Percentiles rank a stretch among this genome's conserved stretches.
These are phyloP conservation scores for Coleophora deauratella DNA, from an alignment of 2,888 invertebrate genomes.

Conservation along the genomic window DNA sequence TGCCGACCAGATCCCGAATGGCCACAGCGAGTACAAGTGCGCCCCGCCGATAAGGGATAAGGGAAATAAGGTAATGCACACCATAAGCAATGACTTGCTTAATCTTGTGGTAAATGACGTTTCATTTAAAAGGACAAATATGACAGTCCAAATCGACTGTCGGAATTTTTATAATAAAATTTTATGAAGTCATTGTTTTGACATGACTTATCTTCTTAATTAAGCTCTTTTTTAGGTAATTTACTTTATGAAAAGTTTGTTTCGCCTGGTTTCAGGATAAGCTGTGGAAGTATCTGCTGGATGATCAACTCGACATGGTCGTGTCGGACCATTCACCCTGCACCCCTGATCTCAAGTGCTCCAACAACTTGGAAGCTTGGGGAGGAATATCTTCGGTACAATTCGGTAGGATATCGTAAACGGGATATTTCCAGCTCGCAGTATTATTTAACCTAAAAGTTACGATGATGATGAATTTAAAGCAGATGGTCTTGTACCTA, in stretches of 20 bases:
- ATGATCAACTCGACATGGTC: slow-evolving; percentile 75
- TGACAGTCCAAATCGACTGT: too few species aligned
- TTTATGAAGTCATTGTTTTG: too few species aligned
- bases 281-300: slow-evolving; percentile 77
- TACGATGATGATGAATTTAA: too few species aligned
- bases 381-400: slow-evolving; percentile 84
- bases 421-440: too few species aligned
- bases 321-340: slow-evolving; percentile 82
- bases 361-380: slow-evolving; percentile 81
- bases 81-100: background rate
- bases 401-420: slow-evolving; percentile 74
- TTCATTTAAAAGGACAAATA: too few species aligned
- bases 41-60: slow-evolving; percentile 79
- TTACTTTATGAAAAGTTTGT: too few species aligned
- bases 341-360: slow-evolving; percentile 77
- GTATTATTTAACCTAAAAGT: too few species aligned
- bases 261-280: slow-evolving; percentile 48
- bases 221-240: too few species aligned
- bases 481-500: too few species aligned
- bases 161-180: too few species aligned
- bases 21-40: slow-evolving; percentile 81
- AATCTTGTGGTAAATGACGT: too few species aligned
- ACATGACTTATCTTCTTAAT: too few species aligned
- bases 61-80: slow-evolving; percentile 71
- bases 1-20: slow-evolving; percentile 77